phyloP scores from a whole-genome alignment of 1,140 invertebrate species.

The Antheraea mylitta region DNA sequence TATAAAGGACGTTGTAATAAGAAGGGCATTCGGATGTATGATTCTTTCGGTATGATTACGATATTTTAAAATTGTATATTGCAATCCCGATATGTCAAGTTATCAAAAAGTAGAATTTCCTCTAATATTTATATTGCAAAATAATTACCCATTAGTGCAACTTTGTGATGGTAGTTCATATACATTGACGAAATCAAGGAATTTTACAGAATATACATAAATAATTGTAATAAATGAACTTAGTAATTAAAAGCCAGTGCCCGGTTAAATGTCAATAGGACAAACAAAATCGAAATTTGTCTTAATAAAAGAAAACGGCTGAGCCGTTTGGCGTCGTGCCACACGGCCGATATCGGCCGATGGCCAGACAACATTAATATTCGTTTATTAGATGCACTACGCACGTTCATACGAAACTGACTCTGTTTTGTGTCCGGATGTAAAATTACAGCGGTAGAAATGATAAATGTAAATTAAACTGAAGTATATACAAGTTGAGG shows the following conservation, averaged over 20 bases:
- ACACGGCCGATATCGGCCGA: constrained; percentile 27
- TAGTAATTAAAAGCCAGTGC: neutral
- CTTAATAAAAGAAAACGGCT: constrained; percentile 12
- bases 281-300: constrained; percentile 9
- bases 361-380: constrained; percentile 43
- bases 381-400: constrained; percentile 39
- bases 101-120: too few species aligned
- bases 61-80: too few species aligned
- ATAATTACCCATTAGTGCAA: too few species aligned
- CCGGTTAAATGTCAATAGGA: constrained; percentile 8
- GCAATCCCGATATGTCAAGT: too few species aligned
- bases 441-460: constrained; percentile 3
- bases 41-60: too few species aligned
- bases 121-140: too few species aligned
- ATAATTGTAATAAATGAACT: neutral
- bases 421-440: constrained; percentile 21
- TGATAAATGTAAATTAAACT: neutral
- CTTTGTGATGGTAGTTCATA: too few species aligned
- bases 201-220: too few species aligned
- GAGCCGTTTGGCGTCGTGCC: constrained; percentile 37
- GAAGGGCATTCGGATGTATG: too few species aligned
- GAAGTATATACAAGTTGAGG: neutral
- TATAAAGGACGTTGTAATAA: too few species aligned
- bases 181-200: too few species aligned
- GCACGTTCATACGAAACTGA: neutral